Evolutionary conservation across 2,888 invertebrate species (phyloP), one percentile per base, ranked within the genome.

Genomic region (Herminia tarsipennalis): DNA sequence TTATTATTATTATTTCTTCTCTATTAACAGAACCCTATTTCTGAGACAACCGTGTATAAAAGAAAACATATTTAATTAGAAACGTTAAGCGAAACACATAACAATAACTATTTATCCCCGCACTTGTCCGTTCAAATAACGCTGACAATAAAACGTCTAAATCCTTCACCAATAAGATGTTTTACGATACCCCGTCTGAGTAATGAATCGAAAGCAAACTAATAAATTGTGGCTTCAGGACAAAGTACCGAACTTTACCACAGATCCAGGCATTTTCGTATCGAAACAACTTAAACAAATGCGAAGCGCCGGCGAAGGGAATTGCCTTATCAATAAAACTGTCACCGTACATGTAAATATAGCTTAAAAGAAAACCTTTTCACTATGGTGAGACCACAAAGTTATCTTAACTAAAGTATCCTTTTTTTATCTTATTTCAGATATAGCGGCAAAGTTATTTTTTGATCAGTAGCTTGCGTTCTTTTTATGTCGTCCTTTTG

Each of bases 181-280:
- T 66, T 70, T 66, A 70, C 70, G 73, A 73, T 66, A 61, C 63
- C 51, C 59, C 46, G 47, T 34, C 64, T 59, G 66, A 73, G 76
- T 81, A 82, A 82, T 81, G 81, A 77, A 81, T 76, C 67, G 75
- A 70, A 72, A 67, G 69, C 71, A 71, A 74, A 75, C 78, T 68
- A 78, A 81, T 81, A 81, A 78, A 82, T 81, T 76, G 76, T 66
- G 78, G 77, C 70, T 66, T 59, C 70, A 54, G 61, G 66, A 69
- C 73, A 76, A 73, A 78, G 76, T 73, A 66, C 52, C 72, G 51
- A 69, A 70, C 58, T 75, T 65, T 52, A 47, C 49, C 57, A 47
- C 41, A 52, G 24, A 56, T 42, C 54, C 45, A 32, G 9, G 40
- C 21, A 43, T 53, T 55, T 52, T 49, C 51, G 56, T 57, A 41